Evolutionary conservation across 2,888 invertebrate genomes (phyloP).

Genomic region (Syritta pipiens): DNA sequence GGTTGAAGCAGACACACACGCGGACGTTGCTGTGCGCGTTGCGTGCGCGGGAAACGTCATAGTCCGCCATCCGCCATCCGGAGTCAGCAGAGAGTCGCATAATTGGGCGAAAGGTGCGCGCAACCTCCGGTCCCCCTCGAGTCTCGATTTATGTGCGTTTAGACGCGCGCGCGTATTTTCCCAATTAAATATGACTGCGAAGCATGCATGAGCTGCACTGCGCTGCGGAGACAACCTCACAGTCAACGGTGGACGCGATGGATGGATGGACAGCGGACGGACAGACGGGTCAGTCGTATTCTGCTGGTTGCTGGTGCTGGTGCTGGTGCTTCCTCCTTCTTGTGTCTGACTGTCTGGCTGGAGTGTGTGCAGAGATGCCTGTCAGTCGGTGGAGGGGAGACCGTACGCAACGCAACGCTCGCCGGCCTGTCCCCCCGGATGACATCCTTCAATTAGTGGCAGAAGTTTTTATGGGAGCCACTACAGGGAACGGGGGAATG

Average conservation of each 20-base stretch:
- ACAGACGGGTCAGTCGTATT: slow-evolving; percentile 50
- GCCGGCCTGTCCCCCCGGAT: slow-evolving; percentile 38
- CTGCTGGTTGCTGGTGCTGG: slow-evolving; percentile 30
- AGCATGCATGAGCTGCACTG: slow-evolving; percentile 73
- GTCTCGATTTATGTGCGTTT: slow-evolving; percentile 77
- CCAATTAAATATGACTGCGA: slow-evolving; percentile 78
- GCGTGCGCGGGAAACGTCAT: slow-evolving; percentile 66
- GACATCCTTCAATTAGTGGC: slow-evolving; percentile 67
- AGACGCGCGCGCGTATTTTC: slow-evolving; percentile 76
- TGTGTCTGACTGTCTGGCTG: slow-evolving; percentile 16
- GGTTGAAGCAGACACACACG: slow-evolving; percentile 27
- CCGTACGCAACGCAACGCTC: slow-evolving; percentile 47
- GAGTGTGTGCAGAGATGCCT: slow-evolving; percentile 54
- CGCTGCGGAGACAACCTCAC: neutral
- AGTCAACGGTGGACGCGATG: slow-evolving; percentile 30
- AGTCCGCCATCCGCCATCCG: slow-evolving; percentile 6
- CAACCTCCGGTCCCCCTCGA: slow-evolving; percentile 5
- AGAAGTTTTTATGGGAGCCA: slow-evolving; percentile 34
- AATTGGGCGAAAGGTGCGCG: slow-evolving; percentile 64
- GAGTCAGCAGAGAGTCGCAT: slow-evolving; percentile 41
- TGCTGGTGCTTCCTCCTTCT: slow-evolving; percentile 38
- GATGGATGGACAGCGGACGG: slow-evolving; percentile 66
- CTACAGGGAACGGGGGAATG: slow-evolving; percentile 30
- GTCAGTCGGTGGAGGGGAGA: slow-evolving; percentile 57
- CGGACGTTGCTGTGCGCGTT: slow-evolving; percentile 44